Conservation (phyloP, 2,888 invertebrate species). For the Dryomyza anilis region DNA sequence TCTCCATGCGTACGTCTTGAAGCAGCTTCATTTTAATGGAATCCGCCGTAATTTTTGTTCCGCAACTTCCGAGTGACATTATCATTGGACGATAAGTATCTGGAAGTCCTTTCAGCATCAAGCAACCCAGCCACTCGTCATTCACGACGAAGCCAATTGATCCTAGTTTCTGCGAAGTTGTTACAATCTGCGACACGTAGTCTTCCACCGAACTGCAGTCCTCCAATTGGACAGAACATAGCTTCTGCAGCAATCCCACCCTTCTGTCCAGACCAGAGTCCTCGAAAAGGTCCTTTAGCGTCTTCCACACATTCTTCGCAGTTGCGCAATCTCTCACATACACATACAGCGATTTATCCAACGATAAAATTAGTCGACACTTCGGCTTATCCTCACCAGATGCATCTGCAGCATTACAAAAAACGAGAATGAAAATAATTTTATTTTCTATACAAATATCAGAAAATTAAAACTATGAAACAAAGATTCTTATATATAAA, state of each 20-base stretch:
- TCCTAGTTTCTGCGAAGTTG: background rate
- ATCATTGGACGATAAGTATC: background rate
- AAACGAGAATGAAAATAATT: too few species aligned
- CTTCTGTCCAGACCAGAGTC: conserved; percentile 1
- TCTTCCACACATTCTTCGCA: background rate
- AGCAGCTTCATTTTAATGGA: conserved; percentile 1
- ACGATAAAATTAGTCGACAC: background rate
- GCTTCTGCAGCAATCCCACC: conserved; percentile 11
- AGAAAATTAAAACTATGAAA: too few species aligned
- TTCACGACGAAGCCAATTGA: background rate
- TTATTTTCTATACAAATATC: too few species aligned
- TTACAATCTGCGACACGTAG: background rate
- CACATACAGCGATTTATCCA: background rate
- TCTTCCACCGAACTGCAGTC: conserved; percentile 5
- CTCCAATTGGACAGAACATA: conserved; percentile 7
- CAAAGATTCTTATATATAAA: too few species aligned
- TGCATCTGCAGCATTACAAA: too few species aligned
- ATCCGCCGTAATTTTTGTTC: conserved; percentile 2
- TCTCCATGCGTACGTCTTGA: background rate
- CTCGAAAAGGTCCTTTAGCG: background rate
- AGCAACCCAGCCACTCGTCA: background rate
- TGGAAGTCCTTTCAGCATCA: background rate
- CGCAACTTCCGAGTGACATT: conserved; percentile 1
- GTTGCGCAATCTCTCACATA: background rate
- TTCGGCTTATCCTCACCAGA: background rate